Percentiles rank a stretch among this genome's conserved stretches.
phyloP scores from a whole-genome alignment of 2,797 vertebrate species.

The Pteropus rufus region DNA sequence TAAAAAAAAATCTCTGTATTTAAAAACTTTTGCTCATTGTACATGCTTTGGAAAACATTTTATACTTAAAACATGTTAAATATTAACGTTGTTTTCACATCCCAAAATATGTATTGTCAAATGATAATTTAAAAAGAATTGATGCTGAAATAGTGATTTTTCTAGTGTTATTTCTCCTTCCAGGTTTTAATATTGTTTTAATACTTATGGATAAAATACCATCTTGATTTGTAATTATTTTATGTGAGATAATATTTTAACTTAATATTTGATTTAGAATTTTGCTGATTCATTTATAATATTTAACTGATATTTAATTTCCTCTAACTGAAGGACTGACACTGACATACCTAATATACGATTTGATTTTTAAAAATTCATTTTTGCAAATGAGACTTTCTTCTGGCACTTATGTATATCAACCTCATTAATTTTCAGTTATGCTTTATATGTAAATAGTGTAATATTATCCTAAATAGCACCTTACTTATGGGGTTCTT shows the following conservation, averaged over 20 bases:
- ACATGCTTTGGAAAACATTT: not conserved
- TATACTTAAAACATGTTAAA: not conserved
- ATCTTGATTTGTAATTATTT: not conserved
- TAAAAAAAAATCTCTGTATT: not conserved
- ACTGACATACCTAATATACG: not conserved
- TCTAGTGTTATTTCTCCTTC: conserved; percentile 9
- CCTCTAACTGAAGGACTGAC: not conserved
- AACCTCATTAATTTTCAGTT: not conserved
- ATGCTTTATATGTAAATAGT: not conserved
- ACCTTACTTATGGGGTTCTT: conserved; percentile 13
- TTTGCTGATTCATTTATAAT: not conserved
- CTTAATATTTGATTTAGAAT: not conserved
- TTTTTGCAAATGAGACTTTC: not conserved
- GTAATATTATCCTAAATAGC: not conserved
- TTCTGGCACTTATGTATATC: not conserved
- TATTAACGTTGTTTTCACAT: not conserved
- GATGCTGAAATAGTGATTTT: not conserved
- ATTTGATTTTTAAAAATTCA: not conserved
- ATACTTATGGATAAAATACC: not conserved
- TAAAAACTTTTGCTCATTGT: not conserved
- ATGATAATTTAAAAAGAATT: not conserved
- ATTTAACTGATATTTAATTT: not conserved
- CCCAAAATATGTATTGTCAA: not conserved
- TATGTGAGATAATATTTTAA: conserved; percentile 1
- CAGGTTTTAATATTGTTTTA: not conserved